These are phyloP conservation scores for Trachemys scripta DNA, from an alignment of 2,113 vertebrate genomes.

Conservation along the genomic window DNA sequence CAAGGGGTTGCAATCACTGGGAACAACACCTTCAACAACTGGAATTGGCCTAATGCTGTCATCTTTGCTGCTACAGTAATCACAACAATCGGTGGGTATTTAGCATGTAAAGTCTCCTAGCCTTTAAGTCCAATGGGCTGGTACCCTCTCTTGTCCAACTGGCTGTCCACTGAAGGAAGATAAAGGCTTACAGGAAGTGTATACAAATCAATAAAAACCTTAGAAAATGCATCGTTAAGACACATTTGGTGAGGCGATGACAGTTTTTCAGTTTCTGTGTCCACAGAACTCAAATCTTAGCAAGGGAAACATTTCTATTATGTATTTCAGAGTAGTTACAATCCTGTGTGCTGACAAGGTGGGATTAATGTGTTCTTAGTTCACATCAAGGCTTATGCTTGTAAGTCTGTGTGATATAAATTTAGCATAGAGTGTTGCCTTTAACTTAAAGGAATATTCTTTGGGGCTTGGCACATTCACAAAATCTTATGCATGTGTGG, in stretches of 20 bases:
- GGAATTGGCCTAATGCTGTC: slow-evolving; percentile 99
- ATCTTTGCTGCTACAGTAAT: slow-evolving; percentile 99
- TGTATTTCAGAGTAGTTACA: not conserved
- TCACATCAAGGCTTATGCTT: not conserved
- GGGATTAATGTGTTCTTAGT: not conserved
- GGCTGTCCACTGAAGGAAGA: not conserved
- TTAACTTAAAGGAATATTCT: not conserved
- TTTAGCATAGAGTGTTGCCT: not conserved
- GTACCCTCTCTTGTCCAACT: not conserved
- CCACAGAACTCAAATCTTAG: not conserved
- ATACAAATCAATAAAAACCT: not conserved
- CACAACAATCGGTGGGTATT: slow-evolving; percentile 92
- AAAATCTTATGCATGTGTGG: not conserved
- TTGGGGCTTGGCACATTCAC: not conserved
- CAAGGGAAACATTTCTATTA: no score
- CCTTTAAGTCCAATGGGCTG: not conserved
- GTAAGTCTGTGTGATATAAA: not conserved
- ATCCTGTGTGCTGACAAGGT: not conserved
- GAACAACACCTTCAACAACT: slow-evolving; percentile 95
- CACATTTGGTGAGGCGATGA: not conserved
- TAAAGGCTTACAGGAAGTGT: not conserved
- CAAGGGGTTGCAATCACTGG: slow-evolving; percentile 96
- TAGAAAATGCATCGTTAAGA: rapidly evolving
- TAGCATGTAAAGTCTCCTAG: not conserved
- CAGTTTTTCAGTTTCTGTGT: not conserved